Percentiles rank a stretch among this genome's conserved stretches.
Conservation (phyloP, 2,113 vertebrate species). For the Atherinomorus stipes region DNA sequence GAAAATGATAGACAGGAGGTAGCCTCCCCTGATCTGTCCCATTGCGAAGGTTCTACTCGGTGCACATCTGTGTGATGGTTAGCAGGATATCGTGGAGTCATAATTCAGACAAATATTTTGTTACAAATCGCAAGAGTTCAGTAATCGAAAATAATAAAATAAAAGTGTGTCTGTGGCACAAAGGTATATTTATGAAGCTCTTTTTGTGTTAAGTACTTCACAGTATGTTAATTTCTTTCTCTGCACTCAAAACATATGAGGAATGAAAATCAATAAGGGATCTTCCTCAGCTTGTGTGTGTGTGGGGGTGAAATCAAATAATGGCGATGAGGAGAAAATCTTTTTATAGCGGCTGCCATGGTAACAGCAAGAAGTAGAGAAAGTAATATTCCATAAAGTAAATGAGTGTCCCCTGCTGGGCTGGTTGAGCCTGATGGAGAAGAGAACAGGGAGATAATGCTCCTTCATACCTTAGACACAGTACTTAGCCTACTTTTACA, state of each 20-base stretch:
- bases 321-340: constrained; percentile 76
- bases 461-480: constrained; percentile 59
- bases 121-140: constrained; percentile 6
- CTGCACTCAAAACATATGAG: constrained; percentile 70
- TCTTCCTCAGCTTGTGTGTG: constrained; percentile 51
- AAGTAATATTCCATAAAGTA: constrained; percentile 83
- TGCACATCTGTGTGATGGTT: neutral
- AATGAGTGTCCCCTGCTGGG: constrained; percentile 79
- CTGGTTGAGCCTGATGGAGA: constrained; percentile 75
- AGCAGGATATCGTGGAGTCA: neutral
- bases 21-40: neutral
- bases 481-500: constrained; percentile 73
- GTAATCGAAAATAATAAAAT: neutral
- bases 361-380: constrained; percentile 77
- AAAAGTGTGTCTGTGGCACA: neutral
- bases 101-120: neutral
- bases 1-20: neutral
- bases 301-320: constrained; percentile 66
- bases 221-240: constrained; percentile 69
- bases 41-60: neutral
- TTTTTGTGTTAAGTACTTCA: constrained; percentile 48
- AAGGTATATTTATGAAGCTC: neutral
- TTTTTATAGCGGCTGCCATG: constrained; percentile 85
- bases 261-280: constrained; percentile 80
- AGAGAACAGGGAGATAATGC: constrained; percentile 60